Percentiles rank a stretch among this genome's conserved stretches.
phyloP scores from a whole-genome alignment of 1,140 invertebrate species.

The Oscheius sp. region DNA sequence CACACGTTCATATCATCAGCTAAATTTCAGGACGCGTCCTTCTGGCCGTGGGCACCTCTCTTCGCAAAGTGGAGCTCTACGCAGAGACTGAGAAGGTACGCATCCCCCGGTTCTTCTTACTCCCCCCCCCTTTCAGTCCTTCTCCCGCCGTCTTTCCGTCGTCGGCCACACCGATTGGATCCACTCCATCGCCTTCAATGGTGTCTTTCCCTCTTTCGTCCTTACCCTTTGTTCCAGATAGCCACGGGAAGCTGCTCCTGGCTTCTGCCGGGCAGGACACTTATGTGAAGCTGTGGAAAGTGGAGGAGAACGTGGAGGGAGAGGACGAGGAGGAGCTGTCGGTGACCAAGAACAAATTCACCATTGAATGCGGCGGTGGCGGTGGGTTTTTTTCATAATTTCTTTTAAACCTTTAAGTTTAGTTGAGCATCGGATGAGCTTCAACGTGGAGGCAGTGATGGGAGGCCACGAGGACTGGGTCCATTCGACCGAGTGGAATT shows the following conservation, averaged over 20 bases:
- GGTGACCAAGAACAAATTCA: slow-evolving; percentile 10
- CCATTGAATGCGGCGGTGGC: neutral
- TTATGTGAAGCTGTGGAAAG: slow-evolving; percentile 22
- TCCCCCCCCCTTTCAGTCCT: too few species aligned
- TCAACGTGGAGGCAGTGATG: slow-evolving; percentile 81
- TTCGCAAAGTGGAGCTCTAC: slow-evolving; percentile 19
- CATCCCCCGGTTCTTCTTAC: too few species aligned
- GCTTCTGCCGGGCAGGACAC: slow-evolving; percentile 34
- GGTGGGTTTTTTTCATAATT: neutral
- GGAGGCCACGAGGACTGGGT: slow-evolving; percentile 79
- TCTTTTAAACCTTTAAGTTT: neutral
- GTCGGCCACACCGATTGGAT: slow-evolving; percentile 39
- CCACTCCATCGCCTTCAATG: slow-evolving; percentile 32
- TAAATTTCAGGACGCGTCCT: neutral
- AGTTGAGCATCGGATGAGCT: too few species aligned
- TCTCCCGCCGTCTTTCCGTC: slow-evolving; percentile 19
- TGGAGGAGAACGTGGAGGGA: slow-evolving; percentile 10
- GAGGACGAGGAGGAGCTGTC: slow-evolving; percentile 13
- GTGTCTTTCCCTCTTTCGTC: neutral
- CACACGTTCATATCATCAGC: neutral
- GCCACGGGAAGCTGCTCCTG: slow-evolving; percentile 9
- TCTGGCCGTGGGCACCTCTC: slow-evolving; percentile 21
- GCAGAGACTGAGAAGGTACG: neutral
- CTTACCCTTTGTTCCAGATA: neutral
- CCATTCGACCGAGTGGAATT: neutral